Base-by-base conservation (phyloP, 2,888 invertebrate genomes). In the Campaea margaritaria region DNA sequence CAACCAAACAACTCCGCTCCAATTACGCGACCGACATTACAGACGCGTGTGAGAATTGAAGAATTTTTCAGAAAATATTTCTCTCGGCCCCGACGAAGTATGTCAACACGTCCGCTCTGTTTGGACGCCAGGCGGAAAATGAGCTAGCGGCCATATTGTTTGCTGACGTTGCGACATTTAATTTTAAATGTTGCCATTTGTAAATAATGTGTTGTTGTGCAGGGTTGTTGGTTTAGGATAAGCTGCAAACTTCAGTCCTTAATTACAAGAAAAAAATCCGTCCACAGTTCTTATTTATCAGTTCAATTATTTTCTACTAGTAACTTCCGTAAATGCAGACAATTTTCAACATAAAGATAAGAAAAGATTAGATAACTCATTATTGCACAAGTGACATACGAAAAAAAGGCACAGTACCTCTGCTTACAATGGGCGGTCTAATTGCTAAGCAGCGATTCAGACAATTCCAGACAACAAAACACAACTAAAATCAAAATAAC, bases 81-180 rank as follows among this genome's bases (percentile, higher is more conserved):
- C 42, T 34, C 39, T 34, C 47, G 47, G 34, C 39, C 42, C 44
- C 28, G 52, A 52, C 58, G 61, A 54, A 54, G 27, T 51, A 28
- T 62, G 56, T 58, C 61, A 61, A 56, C 61, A 65, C 62, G 62
- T 59, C 47, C 51, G 51, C 57, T 51, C 51, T 21, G 51, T 39
- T 36, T 38, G 54, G 51, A 62, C 36, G 47, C 28, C 43, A 41
- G 28, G 39, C 41, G 58, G 52, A 56, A 58, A 58, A 61, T 64
- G 58, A 58, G 48, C 51, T 47, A 39, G n/a, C 31, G 54, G 58
- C 55, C 52, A 58, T 62, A 54, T 62, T 65, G 56, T 52, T 45
- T 51, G 43, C 42, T 49, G 41, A 43, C 13, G 42, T 41, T 46
- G 14, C 31, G 31, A 41, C 42, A 15, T 47, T 15, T 34, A 12